Evolutionary conservation across 2,888 invertebrate genomes (phyloP).

Genomic region (Drosophila anceps): DNA sequence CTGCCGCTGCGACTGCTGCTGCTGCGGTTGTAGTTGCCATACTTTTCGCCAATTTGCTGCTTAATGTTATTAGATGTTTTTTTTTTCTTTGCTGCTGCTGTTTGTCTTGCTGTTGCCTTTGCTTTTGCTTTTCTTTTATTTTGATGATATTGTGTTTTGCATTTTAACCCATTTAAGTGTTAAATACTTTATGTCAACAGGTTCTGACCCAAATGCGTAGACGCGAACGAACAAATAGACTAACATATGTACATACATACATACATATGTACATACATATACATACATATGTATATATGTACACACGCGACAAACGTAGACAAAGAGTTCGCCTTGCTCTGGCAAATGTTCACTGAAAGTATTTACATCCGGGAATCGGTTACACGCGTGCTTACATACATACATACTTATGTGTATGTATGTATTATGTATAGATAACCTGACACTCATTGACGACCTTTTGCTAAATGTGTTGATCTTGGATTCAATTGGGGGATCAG

Average conservation of each 20-base stretch:
- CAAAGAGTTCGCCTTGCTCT: slow-evolving; percentile 16
- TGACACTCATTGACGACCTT: slow-evolving; percentile 43
- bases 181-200: slow-evolving; percentile 70
- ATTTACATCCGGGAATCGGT: slow-evolving; percentile 36
- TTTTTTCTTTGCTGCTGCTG: not conserved
- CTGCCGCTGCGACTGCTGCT: slow-evolving; percentile 6
- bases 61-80: slow-evolving; percentile 65
- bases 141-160: slow-evolving; percentile 61
- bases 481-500: slow-evolving; percentile 42
- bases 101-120: slow-evolving; percentile 3
- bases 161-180: slow-evolving; percentile 66
- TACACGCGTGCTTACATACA: not conserved
- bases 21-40: slow-evolving; percentile 46
- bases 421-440: slow-evolving; percentile 8
- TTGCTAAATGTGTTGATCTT: slow-evolving; percentile 54
- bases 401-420: not conserved
- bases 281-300: not conserved
- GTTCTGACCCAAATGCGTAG: slow-evolving; percentile 74
- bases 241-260: not conserved
- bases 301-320: not conserved
- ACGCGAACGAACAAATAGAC: slow-evolving; percentile 19
- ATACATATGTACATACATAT: not conserved
- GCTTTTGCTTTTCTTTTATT: slow-evolving; percentile 32
- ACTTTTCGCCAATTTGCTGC: slow-evolving; percentile 51
- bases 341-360: slow-evolving; percentile 15